Conservation (phyloP, 2,113 vertebrate genomes). For the Esox niger region DNA sequence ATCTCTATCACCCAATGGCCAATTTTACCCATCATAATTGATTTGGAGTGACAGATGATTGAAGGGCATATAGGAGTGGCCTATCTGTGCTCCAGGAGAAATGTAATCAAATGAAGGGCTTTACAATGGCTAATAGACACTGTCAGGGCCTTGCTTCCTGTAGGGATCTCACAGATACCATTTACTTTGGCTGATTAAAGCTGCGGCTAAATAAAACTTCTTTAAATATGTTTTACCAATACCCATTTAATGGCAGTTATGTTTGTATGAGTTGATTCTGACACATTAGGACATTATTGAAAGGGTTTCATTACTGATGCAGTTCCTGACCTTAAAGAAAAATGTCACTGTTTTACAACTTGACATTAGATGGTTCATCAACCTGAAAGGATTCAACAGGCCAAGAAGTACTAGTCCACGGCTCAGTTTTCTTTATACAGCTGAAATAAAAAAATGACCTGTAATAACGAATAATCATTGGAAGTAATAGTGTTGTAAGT, state of each 20-base stretch:
- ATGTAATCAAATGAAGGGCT: slow-evolving; percentile 52
- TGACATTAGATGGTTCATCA: too few relatives aligned
- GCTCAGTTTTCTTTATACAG: too few relatives aligned
- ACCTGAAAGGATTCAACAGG: too few relatives aligned
- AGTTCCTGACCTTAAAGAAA: background rate
- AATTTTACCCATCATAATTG: slow-evolving; percentile 60
- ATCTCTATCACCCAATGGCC: slow-evolving; percentile 65
- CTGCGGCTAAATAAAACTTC: slow-evolving; percentile 24
- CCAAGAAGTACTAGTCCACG: too few relatives aligned
- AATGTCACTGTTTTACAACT: too few relatives aligned
- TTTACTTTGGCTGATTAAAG: slow-evolving; percentile 61
- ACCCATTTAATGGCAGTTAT: slow-evolving; percentile 21
- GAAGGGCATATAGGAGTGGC: slow-evolving; percentile 21
- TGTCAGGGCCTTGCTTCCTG: slow-evolving; percentile 30
- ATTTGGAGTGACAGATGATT: slow-evolving; percentile 55
- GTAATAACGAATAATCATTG: too few relatives aligned
- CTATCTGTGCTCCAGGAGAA: slow-evolving; percentile 29
- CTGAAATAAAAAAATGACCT: background rate
- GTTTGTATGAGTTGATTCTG: background rate
- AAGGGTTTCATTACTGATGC: background rate
- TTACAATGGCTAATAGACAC: slow-evolving; percentile 44
- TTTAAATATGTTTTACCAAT: too few relatives aligned
- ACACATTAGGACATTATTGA: background rate
- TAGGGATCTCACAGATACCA: slow-evolving; percentile 47
- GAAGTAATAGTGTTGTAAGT: too few relatives aligned